Percentiles rank a stretch among this genome's conserved stretches.
Conservation (phyloP, 2,113 vertebrate genomes). For the Turnix velox region DNA sequence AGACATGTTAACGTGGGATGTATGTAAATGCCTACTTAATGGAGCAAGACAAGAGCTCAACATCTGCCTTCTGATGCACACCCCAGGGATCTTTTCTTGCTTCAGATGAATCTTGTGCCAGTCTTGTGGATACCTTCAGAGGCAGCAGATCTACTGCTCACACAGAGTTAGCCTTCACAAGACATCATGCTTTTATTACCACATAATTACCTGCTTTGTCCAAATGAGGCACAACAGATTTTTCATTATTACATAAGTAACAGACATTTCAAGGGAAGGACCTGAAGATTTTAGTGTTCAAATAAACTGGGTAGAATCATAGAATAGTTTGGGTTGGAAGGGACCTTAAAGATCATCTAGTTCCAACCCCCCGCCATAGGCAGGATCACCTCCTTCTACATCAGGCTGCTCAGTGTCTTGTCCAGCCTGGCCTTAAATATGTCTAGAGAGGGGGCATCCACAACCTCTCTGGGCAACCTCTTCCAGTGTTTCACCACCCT, state of each 20-base stretch:
- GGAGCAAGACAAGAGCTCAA: not conserved
- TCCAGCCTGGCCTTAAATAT: too few relatives aligned
- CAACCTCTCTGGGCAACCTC: too few relatives aligned
- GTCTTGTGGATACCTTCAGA: not conserved
- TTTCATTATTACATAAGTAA: not conserved
- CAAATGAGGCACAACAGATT: not conserved
- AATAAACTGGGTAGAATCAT: too few relatives aligned
- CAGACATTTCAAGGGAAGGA: not conserved
- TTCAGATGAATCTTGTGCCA: not conserved
- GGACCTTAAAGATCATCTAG: too few relatives aligned
- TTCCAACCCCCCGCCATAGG: too few relatives aligned
- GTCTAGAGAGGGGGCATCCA: too few relatives aligned
- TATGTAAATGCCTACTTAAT: not conserved
- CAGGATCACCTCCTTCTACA: too few relatives aligned
- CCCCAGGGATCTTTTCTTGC: not conserved
- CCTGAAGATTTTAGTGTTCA: not conserved
- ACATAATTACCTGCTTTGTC: not conserved
- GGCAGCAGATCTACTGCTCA: not conserved
- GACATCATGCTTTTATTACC: not conserved
- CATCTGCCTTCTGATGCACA: not conserved
- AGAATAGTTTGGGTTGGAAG: too few relatives aligned
- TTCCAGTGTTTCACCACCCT: too few relatives aligned
- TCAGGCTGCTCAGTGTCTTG: too few relatives aligned
- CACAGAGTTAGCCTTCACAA: not conserved
- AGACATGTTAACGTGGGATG: not conserved